A percentile compares a stretch with the other conserved stretches of the same genome.
Evolutionary conservation across 2,888 invertebrate genomes (phyloP).

Genomic region (Chloromyia formosa): DNA sequence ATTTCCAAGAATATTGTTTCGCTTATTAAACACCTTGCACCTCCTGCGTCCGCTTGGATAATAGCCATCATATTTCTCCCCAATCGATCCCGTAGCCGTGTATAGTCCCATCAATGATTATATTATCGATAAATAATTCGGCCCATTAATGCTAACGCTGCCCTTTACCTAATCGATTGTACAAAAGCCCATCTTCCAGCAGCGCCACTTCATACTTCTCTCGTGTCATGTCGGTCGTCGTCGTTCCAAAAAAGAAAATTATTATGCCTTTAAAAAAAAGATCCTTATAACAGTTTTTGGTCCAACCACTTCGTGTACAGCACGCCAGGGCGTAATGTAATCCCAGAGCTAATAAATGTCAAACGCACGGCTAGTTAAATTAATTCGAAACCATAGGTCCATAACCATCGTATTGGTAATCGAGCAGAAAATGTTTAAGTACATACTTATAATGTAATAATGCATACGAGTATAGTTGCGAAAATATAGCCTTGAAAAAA

Average conservation of each 20-base stretch:
- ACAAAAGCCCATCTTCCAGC: background rate
- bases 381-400: constrained; percentile 18
- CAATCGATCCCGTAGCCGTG: too few species aligned
- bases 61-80: too few species aligned
- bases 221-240: background rate
- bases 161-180: constrained; percentile 24
- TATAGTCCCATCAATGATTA: constrained; percentile 7
- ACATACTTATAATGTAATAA: background rate
- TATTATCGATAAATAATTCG: constrained; percentile 7
- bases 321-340: background rate
- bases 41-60: too few species aligned
- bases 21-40: too few species aligned
- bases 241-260: background rate
- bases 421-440: constrained; percentile 2
- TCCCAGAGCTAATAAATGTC: constrained; percentile 16
- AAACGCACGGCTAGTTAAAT: constrained; percentile 34
- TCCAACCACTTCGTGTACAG: background rate
- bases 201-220: background rate
- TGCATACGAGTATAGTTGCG: background rate
- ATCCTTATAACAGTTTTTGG: background rate
- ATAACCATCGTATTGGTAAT: constrained; percentile 3
- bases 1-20: too few species aligned
- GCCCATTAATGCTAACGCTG: background rate
- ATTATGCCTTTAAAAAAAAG: constrained; percentile 10
- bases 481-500: too few species aligned